These are phyloP conservation scores for Xiphias gladius DNA, from an alignment of 2,113 vertebrate species.

Conservation along the genomic window DNA sequence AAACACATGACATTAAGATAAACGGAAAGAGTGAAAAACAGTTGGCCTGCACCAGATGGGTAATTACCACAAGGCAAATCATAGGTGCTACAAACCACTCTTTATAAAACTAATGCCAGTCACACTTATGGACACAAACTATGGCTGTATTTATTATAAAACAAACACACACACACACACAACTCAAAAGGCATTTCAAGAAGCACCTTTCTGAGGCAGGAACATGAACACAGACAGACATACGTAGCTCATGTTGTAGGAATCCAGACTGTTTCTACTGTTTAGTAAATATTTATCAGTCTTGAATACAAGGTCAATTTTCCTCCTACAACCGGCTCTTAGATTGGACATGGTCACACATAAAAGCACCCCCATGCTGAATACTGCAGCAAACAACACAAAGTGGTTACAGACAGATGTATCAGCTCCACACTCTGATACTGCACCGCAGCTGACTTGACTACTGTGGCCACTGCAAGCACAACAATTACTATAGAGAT, in stretches of 20 bases:
- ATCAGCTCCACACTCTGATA: conserved; percentile 31
- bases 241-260: conserved; percentile 19
- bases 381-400: conserved; percentile 20
- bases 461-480: conserved; percentile 52
- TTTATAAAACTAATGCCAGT: conserved; percentile 48
- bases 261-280: conserved; percentile 63
- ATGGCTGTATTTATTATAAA: conserved; percentile 47
- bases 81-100: conserved; percentile 70
- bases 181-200: conserved; percentile 54
- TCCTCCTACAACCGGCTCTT: conserved; percentile 30
- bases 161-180: conserved; percentile 24
- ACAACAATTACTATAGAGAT: conserved; percentile 50
- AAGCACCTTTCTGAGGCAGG: conserved; percentile 35
- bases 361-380: conserved; percentile 16
- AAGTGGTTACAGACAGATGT: conserved; percentile 33
- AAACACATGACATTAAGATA: conserved; percentile 1
- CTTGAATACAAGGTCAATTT: conserved; percentile 54
- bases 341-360: conserved; percentile 33
- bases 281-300: conserved; percentile 57
- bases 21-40: conserved; percentile 32
- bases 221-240: conserved; percentile 42
- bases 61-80: conserved; percentile 45
- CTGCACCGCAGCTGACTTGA: conserved; percentile 30
- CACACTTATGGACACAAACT: conserved; percentile 47
- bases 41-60: conserved; percentile 43